Evolutionary conservation across 2,888 invertebrate genomes (phyloP), one percentile per base, ranked within the genome.

Genomic region (Oligia latruncula): DNA sequence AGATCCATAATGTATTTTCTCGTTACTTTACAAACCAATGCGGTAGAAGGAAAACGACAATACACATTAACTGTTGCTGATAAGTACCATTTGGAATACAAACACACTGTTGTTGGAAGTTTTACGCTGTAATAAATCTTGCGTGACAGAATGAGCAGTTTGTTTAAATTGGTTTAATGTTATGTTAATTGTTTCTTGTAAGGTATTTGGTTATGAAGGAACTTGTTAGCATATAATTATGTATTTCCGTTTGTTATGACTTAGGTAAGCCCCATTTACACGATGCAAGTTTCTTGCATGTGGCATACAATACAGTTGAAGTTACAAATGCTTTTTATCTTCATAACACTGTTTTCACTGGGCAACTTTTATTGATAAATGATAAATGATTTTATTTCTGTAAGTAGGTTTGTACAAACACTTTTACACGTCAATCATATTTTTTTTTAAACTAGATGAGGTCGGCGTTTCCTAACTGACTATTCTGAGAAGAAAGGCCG

Each of bases 131-230:
- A 17, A 79, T 52, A 40, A 77, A 80, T 17, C 6, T 52, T 29
- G 49, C 40, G 52, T 77, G 52, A 65, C 23, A 77, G 17, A 77
- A 52, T 43, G 23, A 17, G 40, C 80, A 29, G 76, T 62, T 20
- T 6, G 13, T 23, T 23, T 35, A n/a, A 78, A 15, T 49, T 60
- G 15, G n/a, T 78, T 78, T 46, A 49, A 60, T 60, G 17, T 9
- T 78, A 6, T 49, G 8, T 29, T 52, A 29, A 52, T 52, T n/a
- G 23, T 64, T 79, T 20, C 29, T 62, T 20, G 62, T 49, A 62
- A 29, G 29, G 17, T n/a, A 29, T 29, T 29, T 23, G 35, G 5
- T 15, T 60, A 49, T 78, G 35, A 49, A n/a, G 15, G 9, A 49
- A 49, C 20, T 62, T 20, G 79, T 52, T 29, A 4, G 6, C 2